Evolutionary conservation across 2,113 vertebrate species (phyloP).

Genomic region (Lonchura striata): DNA sequence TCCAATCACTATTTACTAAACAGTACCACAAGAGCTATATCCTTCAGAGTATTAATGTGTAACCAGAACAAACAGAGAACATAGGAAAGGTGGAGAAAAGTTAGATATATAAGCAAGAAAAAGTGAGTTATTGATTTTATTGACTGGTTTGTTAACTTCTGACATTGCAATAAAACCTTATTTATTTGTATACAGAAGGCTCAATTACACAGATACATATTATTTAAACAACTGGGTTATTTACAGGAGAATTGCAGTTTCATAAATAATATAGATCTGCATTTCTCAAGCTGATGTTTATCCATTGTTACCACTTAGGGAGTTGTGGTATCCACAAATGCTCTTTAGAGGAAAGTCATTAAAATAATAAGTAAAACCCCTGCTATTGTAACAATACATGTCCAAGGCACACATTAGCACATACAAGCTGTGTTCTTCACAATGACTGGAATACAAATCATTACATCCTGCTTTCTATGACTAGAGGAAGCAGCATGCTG

Average conservation of each 20-base stretch:
- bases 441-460: not conserved
- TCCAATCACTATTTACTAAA: slow-evolving; percentile 43
- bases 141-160: slow-evolving; percentile 82
- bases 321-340: not conserved
- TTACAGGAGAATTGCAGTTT: slow-evolving; percentile 74
- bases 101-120: slow-evolving; percentile 82
- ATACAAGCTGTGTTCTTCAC: not conserved
- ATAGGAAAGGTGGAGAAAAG: slow-evolving; percentile 73
- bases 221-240: slow-evolving; percentile 80
- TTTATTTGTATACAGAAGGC: slow-evolving; percentile 83
- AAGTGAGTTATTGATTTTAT: slow-evolving; percentile 84
- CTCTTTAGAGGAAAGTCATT: slow-evolving; percentile 36
- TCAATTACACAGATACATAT: slow-evolving; percentile 81
- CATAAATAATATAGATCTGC: slow-evolving; percentile 73
- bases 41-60: slow-evolving; percentile 40
- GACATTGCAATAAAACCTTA: slow-evolving; percentile 81
- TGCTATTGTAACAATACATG: not conserved
- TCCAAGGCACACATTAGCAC: not conserved
- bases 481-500: not conserved
- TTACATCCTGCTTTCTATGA: not conserved
- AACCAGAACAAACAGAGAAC: slow-evolving; percentile 73
- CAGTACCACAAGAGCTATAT: slow-evolving; percentile 32
- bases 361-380: not conserved
- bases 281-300: slow-evolving; percentile 70
- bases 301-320: slow-evolving; percentile 59